Conservation (phyloP, 2,113 vertebrate genomes). For the Nycticebus coucang region DNA sequence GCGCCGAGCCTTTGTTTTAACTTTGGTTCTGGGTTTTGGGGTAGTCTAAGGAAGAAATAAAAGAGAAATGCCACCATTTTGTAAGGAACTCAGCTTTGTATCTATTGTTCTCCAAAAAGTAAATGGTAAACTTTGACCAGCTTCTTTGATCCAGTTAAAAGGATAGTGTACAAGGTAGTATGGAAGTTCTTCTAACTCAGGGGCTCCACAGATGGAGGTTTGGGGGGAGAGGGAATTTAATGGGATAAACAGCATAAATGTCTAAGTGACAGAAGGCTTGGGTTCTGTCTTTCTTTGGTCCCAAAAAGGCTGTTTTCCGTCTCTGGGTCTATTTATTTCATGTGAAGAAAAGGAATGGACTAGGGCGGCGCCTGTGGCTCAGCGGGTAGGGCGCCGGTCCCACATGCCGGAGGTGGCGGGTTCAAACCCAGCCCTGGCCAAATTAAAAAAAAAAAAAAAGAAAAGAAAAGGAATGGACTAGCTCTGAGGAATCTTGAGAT, state of each 20-base stretch:
- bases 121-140: background rate
- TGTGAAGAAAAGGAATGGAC: background rate
- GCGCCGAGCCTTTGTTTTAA: too few relatives aligned
- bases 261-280: background rate
- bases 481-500: background rate
- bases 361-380: too few relatives aligned
- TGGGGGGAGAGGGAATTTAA: background rate
- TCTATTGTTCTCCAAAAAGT: background rate
- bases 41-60: background rate
- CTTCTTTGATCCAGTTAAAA: background rate
- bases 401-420: too few relatives aligned
- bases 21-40: slow-evolving; percentile 40
- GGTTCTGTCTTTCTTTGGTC: background rate
- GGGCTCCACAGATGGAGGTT: background rate
- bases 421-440: too few relatives aligned
- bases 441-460: too few relatives aligned
- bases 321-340: background rate
- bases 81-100: background rate
- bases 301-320: background rate
- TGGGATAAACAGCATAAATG: background rate
- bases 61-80: background rate
- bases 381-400: too few relatives aligned
- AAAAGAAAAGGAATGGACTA: background rate
- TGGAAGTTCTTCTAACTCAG: background rate
- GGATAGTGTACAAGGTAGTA: background rate